Conservation (phyloP, 2,888 invertebrate species). For the Chaetogeoica ovagalla region DNA sequence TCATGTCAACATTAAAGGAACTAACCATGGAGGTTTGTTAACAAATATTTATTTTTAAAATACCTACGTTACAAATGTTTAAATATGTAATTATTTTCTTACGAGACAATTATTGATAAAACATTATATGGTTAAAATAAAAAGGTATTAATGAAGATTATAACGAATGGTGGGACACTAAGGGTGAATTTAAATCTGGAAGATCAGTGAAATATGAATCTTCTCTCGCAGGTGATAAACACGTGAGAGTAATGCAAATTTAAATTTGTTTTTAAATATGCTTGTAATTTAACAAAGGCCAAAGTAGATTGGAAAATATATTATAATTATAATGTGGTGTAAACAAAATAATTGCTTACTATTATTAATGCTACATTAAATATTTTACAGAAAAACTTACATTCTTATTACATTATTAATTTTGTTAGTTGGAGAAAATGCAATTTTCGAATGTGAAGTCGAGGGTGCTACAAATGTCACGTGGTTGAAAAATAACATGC, state of each 20-base stretch:
- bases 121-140: slow-evolving; percentile 36
- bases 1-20: slow-evolving; percentile 55
- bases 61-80: not conserved
- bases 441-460: slow-evolving; percentile 77
- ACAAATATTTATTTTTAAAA: slow-evolving; percentile 53
- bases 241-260: slow-evolving; percentile 47
- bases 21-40: slow-evolving; percentile 77
- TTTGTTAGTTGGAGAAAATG: slow-evolving; percentile 77
- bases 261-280: slow-evolving; percentile 44
- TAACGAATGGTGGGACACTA: slow-evolving; percentile 51
- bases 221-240: slow-evolving; percentile 50
- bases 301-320: slow-evolving; percentile 34
- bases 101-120: slow-evolving; percentile 24
- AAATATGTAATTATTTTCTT: not conserved
- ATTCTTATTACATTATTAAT: slow-evolving; percentile 17
- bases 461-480: slow-evolving; percentile 68
- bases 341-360: slow-evolving; percentile 26
- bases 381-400: not conserved
- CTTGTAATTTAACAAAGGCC: slow-evolving; percentile 42
- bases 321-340: not conserved
- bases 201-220: slow-evolving; percentile 45
- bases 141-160: slow-evolving; percentile 45
- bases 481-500: slow-evolving; percentile 88
- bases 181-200: slow-evolving; percentile 51
- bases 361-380: not conserved